Evolutionary conservation across 2,797 vertebrate species (phyloP), one percentile per base, ranked within the genome.

Genomic region (Geotrypetes seraphini): DNA sequence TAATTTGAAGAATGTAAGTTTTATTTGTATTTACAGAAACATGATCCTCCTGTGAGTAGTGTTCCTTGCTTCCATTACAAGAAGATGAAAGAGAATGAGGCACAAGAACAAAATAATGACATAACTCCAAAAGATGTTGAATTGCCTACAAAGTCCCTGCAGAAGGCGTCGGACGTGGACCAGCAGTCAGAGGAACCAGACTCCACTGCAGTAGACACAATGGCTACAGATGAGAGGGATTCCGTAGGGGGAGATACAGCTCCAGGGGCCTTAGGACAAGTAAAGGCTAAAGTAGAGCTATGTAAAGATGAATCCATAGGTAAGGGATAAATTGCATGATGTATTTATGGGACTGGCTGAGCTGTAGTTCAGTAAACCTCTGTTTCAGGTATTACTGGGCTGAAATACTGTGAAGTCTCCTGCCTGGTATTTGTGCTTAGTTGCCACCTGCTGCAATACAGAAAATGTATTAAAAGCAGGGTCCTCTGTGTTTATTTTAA

Each of bases 221-320:
- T 57, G 14, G 57, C 67, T 27, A 52, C 60, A 10, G 82, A 71
- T 30, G 69, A 50, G 35, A 89, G 81, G 73, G 82, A 81, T 9
- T 1, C 57, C 0, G 64, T 69, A 5, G 52, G 61, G 9, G 82
- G 46, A 30, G 89, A 97, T 23, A 62, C 58, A 7, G 79, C 90
- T 15, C 87, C 90, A 31, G 92, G 92, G 50, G 92, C 92, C 17
- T 71, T 99, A 38, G 91, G 92, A 23, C 96, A 96, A 67, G 94
- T 99, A 36, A 97, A 81, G 71, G 96, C 96, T 63, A 99, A 97
- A 72, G 96, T 99, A 45, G 96, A 99, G 72, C 92, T 98, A 41
- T 99, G 96, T 87, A 99, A 97, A 73, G 96, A 99, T 20, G 96
- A 99, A 73, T 99, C 96, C 3, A 78, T 99, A 57, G 92, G 96